Evolutionary conservation across 2,113 vertebrate species (phyloP).

Genomic region (Oostethus manadensis): DNA sequence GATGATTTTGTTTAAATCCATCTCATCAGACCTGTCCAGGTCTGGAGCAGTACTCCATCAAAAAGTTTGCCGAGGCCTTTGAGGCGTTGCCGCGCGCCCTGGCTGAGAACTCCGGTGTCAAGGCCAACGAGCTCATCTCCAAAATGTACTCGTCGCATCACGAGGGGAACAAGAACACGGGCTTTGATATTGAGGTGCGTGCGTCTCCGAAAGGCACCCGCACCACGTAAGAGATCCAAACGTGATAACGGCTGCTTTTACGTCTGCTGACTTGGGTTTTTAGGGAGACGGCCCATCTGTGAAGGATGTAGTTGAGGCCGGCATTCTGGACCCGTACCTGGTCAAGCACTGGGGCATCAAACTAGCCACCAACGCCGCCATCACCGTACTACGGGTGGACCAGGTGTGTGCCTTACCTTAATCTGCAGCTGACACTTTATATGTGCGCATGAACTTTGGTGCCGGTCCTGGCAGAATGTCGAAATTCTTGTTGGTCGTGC

Average conservation of each 20-base stretch:
- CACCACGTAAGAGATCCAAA: too few relatives aligned
- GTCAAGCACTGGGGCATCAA: constrained; percentile 94
- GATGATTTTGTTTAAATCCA: not conserved
- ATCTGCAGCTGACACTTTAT: not conserved
- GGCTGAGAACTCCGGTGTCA: constrained; percentile 93
- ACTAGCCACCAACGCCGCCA: constrained; percentile 89
- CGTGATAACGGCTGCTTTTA: not conserved
- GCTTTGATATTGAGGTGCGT: constrained; percentile 93
- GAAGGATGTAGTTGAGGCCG: constrained; percentile 88
- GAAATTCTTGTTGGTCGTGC: not conserved
- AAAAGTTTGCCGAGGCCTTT: constrained; percentile 96
- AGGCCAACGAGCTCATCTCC: constrained; percentile 90
- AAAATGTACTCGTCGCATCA: constrained; percentile 93
- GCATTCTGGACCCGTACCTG: constrained; percentile 85
- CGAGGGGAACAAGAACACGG: constrained; percentile 90
- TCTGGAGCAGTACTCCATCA: constrained; percentile 95
- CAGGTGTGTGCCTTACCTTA: constrained; percentile 73
- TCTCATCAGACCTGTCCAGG: constrained; percentile 83
- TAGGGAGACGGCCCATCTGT: constrained; percentile 85
- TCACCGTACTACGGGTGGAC: constrained; percentile 92
- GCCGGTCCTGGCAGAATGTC: not conserved
- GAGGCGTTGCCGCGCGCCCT: constrained; percentile 87
- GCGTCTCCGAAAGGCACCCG: not conserved
- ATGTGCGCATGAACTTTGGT: too few relatives aligned
- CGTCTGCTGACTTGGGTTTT: not conserved